Evolutionary conservation across 2,113 vertebrate species (phyloP), one percentile per base, ranked within the genome.

Genomic region (Hipposideros armiger): DNA sequence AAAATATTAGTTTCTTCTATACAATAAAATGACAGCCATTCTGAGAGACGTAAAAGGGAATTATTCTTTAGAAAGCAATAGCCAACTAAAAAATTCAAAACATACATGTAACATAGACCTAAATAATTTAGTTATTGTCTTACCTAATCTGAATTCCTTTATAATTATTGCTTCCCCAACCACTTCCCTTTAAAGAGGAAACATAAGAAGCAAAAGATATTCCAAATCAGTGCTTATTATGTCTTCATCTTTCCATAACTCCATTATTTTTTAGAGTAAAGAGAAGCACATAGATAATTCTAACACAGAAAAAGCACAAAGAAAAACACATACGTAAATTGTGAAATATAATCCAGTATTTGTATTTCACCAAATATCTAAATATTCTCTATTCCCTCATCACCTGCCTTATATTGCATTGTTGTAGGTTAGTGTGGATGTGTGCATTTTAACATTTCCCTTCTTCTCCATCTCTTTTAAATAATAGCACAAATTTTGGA

Each of bases 391-490:
- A 22, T 82, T 66, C 47, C 36, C 32, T 92, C 42, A 81, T 17
- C 6, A 7, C 7, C 5, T 88, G 50, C 0, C 74, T 95, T 54
- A 82, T 81, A 66, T 1, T 85, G 8, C 5, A 26, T 5, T 96
- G 58, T 7, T 69, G 17, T 54, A 70, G 24, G 2, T 67, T 10
- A 7, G 0, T 54, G 5, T 69, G 20, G 19, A 26, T 74, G 4
- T 73, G 11, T 5, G 1, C 32, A 5, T 6, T 88, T 96, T 94
- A 94, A 81, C 6, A 2, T 93, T 47, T 58, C 11, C 3, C 1
- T 62, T 58, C 52, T 80, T 95, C 69, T 83, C 82, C 4, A 66
- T 81, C 36, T 96, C 20, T 87, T 85, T 78, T 28, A 81, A 26
- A 7, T 64, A 88, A n/a, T 52, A 54, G 0, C 19, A 66, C 5